Conservation (phyloP, 2,797 vertebrate genomes). For the Gallinago stenura region DNA sequence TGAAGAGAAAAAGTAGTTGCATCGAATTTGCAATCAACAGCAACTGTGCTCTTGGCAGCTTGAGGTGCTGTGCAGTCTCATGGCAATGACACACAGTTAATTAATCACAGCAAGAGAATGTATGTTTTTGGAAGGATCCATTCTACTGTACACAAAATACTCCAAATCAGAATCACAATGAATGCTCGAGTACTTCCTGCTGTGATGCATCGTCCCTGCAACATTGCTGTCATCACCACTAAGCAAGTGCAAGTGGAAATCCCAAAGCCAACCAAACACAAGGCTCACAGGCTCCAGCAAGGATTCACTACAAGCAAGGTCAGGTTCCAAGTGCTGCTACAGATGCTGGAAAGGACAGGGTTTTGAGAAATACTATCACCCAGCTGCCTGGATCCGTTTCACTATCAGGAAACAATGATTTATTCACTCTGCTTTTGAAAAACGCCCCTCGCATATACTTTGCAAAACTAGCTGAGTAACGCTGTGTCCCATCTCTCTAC, state of each 20-base stretch:
- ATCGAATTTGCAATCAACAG: not conserved
- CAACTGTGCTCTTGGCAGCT: not conserved
- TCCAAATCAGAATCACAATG: not conserved
- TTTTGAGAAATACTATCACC: not conserved
- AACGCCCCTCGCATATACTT: accelerated
- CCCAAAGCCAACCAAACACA: not conserved
- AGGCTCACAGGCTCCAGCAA: not conserved
- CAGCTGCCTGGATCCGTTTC: not conserved
- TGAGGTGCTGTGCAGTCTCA: not conserved
- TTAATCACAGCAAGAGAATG: not conserved
- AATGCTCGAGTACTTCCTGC: not conserved
- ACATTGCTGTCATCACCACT: not conserved
- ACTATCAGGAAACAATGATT: not conserved
- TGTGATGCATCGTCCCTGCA: not conserved
- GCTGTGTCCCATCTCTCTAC: not conserved
- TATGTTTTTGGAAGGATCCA: not conserved
- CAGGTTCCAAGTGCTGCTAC: not conserved
- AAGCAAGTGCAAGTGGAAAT: not conserved
- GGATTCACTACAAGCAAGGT: not conserved
- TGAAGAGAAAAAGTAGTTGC: not conserved
- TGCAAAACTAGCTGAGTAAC: not conserved
- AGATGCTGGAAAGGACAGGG: not conserved
- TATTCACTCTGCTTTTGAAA: not conserved
- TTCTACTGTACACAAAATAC: not conserved
- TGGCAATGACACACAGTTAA: not conserved